These are phyloP conservation scores for Enteromius viviparus DNA, from an alignment of 2,797 vertebrate genomes.

Conservation along the genomic window DNA sequence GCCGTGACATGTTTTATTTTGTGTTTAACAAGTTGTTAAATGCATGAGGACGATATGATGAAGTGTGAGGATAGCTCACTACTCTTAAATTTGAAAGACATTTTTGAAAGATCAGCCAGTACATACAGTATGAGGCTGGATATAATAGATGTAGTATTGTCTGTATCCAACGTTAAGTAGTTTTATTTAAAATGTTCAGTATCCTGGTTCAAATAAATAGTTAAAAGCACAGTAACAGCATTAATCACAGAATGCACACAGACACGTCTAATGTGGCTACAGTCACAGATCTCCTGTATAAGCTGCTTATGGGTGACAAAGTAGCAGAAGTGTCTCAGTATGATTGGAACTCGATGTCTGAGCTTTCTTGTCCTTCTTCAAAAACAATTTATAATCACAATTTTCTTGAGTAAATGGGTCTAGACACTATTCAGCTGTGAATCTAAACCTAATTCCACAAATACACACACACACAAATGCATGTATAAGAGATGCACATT, in stretches of 20 bases:
- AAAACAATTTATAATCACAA: neutral
- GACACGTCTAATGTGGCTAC: neutral
- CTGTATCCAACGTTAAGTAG: neutral
- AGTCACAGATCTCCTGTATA: neutral
- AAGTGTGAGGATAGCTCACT: neutral
- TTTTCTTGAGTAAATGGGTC: neutral
- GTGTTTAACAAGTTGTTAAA: slow-evolving; percentile 32
- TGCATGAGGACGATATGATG: neutral
- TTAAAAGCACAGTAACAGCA: neutral
- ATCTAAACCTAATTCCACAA: neutral
- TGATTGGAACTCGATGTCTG: neutral
- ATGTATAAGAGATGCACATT: neutral
- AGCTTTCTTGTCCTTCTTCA: neutral
- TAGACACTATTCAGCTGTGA: neutral
- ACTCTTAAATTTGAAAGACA: neutral
- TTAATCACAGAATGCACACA: neutral
- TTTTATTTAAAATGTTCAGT: neutral
- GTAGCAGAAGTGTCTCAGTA: neutral
- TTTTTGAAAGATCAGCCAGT: neutral
- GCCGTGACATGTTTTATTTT: slow-evolving; percentile 45
- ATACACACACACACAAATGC: neutral
- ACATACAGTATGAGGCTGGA: no score
- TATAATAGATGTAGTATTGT: neutral
- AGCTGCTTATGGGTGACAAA: neutral
- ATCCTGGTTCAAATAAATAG: neutral